Evolutionary conservation across 2,113 vertebrate genomes (phyloP).

Genomic region (Malurus elegans): DNA sequence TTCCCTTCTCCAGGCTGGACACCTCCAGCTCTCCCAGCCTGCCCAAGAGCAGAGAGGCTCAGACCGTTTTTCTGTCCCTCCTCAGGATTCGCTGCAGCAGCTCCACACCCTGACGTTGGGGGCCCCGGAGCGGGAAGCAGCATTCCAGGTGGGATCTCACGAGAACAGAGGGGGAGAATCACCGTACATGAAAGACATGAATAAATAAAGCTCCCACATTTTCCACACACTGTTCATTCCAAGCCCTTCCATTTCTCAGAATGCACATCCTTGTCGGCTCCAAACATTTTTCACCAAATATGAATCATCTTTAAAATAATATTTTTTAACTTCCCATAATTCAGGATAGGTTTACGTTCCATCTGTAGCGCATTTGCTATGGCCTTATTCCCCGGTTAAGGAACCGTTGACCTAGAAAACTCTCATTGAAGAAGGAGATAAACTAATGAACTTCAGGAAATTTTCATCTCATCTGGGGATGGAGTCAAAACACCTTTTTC

Average conservation of each 20-base stretch:
- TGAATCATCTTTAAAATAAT: background rate
- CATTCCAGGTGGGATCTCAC: background rate
- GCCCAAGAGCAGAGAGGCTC: background rate
- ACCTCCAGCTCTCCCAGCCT: background rate
- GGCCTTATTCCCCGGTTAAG: slow-evolving; percentile 17
- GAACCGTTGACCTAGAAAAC: slow-evolving; percentile 50
- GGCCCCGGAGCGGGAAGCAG: background rate
- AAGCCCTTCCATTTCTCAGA: background rate
- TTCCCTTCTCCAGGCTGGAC: background rate
- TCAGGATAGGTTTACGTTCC: background rate
- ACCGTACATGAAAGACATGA: background rate
- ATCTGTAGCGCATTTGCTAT: background rate
- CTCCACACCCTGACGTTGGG: background rate
- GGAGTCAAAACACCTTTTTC: background rate
- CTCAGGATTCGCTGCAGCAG: background rate
- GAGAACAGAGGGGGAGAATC: background rate
- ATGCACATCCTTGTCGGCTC: background rate
- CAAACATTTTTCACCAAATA: background rate
- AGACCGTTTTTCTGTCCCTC: rapidly evolving
- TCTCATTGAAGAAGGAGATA: slow-evolving; percentile 6
- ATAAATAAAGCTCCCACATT: background rate
- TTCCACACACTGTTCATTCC: background rate
- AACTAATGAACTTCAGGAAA: slow-evolving; percentile 6
- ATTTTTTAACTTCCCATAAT: background rate
- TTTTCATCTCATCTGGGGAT: background rate